Evolutionary conservation across 2,888 invertebrate species (phyloP), one percentile per base, ranked within the genome.

Genomic region (Ectropis crepuscularia): DNA sequence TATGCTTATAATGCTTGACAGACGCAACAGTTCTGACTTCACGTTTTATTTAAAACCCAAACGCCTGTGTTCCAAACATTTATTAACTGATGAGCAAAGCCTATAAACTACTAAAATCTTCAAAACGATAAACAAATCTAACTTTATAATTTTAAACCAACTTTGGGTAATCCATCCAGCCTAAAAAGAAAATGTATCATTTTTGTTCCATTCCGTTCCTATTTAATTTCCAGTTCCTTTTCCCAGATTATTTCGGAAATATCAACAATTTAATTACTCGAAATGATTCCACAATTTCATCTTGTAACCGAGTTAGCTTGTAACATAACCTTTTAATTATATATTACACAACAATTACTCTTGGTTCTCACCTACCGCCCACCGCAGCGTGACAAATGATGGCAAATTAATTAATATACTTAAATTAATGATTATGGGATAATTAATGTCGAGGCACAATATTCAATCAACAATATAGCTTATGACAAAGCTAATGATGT

Each of bases 301-400:
- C 42, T 53, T 53, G 11, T 41, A 11, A 59, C 11, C 46, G 9
- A 53, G 41, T 48, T 51, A 59, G 38, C 46, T 50, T 12, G 16
- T 39, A 43, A 55, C 36, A 45, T 61, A 57, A 65, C 63, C 58
- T 65, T 62, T 61, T 60, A 65, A 63, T 68, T 60, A 51, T 16
- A 54, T 53, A 58, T 66, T 70, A 66, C 55, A 43, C 62, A 66
- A 68, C 66, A 53, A 63, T 63, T 47, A 54, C 48, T 54, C 54
- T 63, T 41, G 41, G 50, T 59, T 63, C 58, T 55, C 59, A 59
- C 58, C 59, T 62, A 36, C 39, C 46, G 46, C 55, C 55, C 28
- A 63, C 63, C 41, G 54, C 48, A 60, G 60, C 68, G 51, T 66
- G 60, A 63, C 66, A 68, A 70, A 68, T 70, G 55, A 63, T 68